A percentile compares a stretch with the other conserved stretches of the same genome.
Conservation (phyloP, 2,888 invertebrate species). For the Luperina testacea region DNA sequence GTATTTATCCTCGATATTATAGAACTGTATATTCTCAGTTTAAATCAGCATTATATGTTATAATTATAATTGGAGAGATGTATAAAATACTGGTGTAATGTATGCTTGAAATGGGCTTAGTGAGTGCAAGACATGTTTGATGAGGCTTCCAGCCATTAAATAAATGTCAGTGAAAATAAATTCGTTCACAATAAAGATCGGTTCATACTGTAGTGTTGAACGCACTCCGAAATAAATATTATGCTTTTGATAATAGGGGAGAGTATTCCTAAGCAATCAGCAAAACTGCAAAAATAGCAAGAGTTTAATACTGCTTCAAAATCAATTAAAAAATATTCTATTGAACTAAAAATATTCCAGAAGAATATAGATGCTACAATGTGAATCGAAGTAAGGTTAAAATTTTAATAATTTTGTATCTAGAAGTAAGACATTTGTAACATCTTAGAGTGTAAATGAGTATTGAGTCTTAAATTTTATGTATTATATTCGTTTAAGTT, state of each 20-base stretch:
- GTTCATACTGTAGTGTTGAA: conserved; percentile 33
- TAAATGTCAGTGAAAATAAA: conserved; percentile 36
- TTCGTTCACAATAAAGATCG: conserved; percentile 35
- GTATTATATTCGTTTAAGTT: conserved; percentile 65
- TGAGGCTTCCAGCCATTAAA: conserved; percentile 54
- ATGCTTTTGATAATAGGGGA: not conserved
- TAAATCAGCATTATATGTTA: conserved; percentile 51
- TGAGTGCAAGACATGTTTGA: conserved; percentile 30
- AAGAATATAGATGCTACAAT: conserved; percentile 12
- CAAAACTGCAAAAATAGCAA: not conserved
- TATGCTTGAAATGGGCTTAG: conserved; percentile 49
- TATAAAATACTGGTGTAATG: conserved; percentile 40
- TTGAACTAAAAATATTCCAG: conserved; percentile 9
- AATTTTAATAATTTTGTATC: conserved; percentile 70
- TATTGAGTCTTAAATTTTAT: conserved; percentile 65
- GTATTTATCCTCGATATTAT: conserved; percentile 61
- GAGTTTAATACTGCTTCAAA: not conserved
- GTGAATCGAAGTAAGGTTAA: conserved; percentile 45
- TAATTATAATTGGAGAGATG: conserved; percentile 44
- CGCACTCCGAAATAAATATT: not conserved
- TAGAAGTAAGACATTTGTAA: conserved; percentile 67
- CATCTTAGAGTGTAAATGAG: conserved; percentile 67
- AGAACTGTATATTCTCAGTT: conserved; percentile 60
- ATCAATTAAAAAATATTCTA: conserved; percentile 8
- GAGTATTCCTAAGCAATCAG: not conserved